Conservation (phyloP, 2,113 vertebrate genomes). For the Leptodactylus fuscus region DNA sequence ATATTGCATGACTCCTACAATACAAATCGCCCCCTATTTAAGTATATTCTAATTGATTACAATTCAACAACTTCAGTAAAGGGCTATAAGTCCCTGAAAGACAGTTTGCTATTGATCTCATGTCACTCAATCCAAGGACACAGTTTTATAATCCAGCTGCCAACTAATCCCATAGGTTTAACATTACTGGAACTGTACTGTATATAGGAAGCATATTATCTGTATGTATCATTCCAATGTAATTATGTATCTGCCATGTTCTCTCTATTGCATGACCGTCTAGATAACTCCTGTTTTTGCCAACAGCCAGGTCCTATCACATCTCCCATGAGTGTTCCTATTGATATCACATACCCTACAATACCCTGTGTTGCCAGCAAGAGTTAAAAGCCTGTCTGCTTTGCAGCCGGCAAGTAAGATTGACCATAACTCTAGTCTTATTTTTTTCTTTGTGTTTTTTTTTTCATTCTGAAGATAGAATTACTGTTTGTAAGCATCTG, state of each 20-base stretch:
- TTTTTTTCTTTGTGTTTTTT: constrained; percentile 74
- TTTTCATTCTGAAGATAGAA: constrained; percentile 82
- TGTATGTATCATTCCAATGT: not conserved
- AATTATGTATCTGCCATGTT: not conserved
- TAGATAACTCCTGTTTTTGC: constrained; percentile 12
- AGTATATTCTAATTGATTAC: too few species aligned
- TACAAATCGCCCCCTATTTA: too few species aligned
- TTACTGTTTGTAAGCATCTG: constrained; percentile 93
- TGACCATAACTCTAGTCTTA: constrained; percentile 76
- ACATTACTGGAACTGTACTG: too few species aligned
- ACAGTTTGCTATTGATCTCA: too few species aligned
- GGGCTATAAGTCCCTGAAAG: too few species aligned
- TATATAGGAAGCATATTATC: not conserved
- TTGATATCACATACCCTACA: not conserved
- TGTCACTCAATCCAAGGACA: too few species aligned
- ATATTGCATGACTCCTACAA: too few species aligned
- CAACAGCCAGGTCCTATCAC: constrained; percentile 8
- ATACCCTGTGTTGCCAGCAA: constrained; percentile 61
- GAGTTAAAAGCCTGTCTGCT: constrained; percentile 75
- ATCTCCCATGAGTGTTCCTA: constrained; percentile 27
- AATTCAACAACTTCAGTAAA: too few species aligned
- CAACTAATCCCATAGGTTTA: too few species aligned
- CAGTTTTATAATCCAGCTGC: too few species aligned
- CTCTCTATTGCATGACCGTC: not conserved
- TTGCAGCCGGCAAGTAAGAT: constrained; percentile 78